These are phyloP conservation scores for Epinephelus malabaricus DNA, from an alignment of 2,797 vertebrate genomes.

Conservation along the genomic window DNA sequence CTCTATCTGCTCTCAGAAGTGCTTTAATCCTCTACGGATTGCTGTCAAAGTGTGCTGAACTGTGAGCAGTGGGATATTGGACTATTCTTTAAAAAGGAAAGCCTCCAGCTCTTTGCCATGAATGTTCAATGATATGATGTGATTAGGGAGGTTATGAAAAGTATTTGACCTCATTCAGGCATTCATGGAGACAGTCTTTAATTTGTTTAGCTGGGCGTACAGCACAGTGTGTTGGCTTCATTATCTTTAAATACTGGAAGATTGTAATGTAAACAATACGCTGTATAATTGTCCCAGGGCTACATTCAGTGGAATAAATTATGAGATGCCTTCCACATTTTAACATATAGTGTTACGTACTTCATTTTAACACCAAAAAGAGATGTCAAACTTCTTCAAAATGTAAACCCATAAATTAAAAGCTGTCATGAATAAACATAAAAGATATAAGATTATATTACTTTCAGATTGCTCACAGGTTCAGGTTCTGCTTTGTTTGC, in stretches of 20 bases:
- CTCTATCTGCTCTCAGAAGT: slow-evolving; percentile 5
- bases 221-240: not conserved
- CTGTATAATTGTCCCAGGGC: not conserved
- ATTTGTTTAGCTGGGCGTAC: not conserved
- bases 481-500: too few species aligned
- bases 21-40: slow-evolving; percentile 29
- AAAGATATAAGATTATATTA: not conserved
- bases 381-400: not conserved
- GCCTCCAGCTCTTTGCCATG: slow-evolving; percentile 44
- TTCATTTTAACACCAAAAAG: too few species aligned
- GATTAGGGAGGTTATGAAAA: slow-evolving; percentile 11
- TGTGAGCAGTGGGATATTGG: slow-evolving; percentile 16
- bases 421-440: not conserved
- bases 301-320: not conserved
- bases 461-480: not conserved
- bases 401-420: not conserved
- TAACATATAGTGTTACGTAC: not conserved
- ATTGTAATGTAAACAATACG: slow-evolving; percentile 9
- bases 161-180: slow-evolving; percentile 36
- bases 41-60: slow-evolving; percentile 29
- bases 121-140: slow-evolving; percentile 38
- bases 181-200: not conserved
- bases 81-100: slow-evolving; percentile 25
- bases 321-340: not conserved
- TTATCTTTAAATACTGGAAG: slow-evolving; percentile 1